A percentile compares a stretch with the other conserved stretches of the same genome.
Conservation (phyloP, 2,888 invertebrate genomes). For the Tanypteryx hageni region DNA sequence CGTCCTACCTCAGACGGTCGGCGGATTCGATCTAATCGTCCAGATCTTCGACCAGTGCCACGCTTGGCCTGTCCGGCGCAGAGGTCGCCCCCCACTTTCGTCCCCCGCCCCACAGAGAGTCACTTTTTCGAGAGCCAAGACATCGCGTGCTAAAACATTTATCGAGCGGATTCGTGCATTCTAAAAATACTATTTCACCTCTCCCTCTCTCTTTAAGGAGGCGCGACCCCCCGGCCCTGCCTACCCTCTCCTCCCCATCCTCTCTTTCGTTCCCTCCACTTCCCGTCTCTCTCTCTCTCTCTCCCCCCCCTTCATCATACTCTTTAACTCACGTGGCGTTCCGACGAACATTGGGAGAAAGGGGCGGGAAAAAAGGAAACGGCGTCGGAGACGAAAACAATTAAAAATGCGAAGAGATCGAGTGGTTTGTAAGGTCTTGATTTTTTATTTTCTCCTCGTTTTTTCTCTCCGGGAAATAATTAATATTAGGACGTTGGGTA, state of each 20-base stretch:
- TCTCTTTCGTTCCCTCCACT: background rate
- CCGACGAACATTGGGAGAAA: background rate
- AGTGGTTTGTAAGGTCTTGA: background rate
- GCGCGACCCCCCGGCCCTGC: background rate
- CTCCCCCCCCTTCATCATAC: background rate
- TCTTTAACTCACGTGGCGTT: background rate
- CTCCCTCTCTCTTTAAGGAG: background rate
- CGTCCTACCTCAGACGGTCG: no score
- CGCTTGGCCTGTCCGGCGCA: background rate
- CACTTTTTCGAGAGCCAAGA: conserved; percentile 47
- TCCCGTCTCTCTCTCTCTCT: background rate
- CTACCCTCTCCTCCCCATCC: background rate
- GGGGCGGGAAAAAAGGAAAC: background rate
- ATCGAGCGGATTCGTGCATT: conserved; percentile 60
- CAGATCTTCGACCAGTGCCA: background rate
- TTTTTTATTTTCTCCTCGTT: no score
- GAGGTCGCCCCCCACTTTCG: no score
- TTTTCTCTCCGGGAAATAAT: background rate
- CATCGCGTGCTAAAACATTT: conserved; percentile 57
- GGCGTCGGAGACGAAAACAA: background rate
- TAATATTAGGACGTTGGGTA: conserved; percentile 12
- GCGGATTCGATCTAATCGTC: background rate
- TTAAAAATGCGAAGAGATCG: background rate
- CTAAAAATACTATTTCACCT: conserved; percentile 44
- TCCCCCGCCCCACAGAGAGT: background rate